Base-by-base conservation (phyloP, 2,888 invertebrate genomes). In the Dromius quadrimaculatus region DNA sequence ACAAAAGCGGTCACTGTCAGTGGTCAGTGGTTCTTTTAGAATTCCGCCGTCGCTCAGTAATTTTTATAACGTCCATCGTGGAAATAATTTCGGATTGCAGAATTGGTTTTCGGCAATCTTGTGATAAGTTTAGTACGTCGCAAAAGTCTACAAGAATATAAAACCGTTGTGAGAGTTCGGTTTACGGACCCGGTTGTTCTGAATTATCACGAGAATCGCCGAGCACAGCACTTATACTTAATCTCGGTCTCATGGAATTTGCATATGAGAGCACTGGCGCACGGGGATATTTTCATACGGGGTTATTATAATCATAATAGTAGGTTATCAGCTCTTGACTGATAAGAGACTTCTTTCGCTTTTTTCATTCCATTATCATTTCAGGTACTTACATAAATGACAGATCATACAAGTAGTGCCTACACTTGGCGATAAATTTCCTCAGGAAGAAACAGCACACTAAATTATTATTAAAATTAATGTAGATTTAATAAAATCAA, bases 71-170 rank as follows among this genome's bases (percentile, higher is more conserved):
- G 70, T 61, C 38, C 36, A 9, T 11, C 15, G 62, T 34, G 43
- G 62, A 62, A 61, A 70, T 70, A 70, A 70, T 70, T 70, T 62
- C 62, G 36, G 70, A 70, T 70, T 50, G 70, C 34, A 47, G 62
- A 47, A 70, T 62, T 70, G 70, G 70, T 45, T 70, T 70, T 70
- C 62, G 70, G 70, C 70, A 70, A 70, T 70, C 50, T 70, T 62
- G 61, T 70, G 61, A 62, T 70, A 70, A 70, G 62, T 70, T 70
- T 70, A 70, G 62, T 70, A 45, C 70, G 70, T 70, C 70, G 50
- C 70, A 70, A 70, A 70, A 70, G 70, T 70, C 70, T 70, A 36
- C 70, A 70, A 70, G 70, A 62, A 70, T 62, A 70, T 70, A 70
- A 70, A 70, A 68, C 68, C 38, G 45, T 66, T 66, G 54, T 66